Percentiles rank a stretch among this genome's conserved stretches.
phyloP scores from a whole-genome alignment of 2,797 vertebrate species.

The Liasis olivaceus region DNA sequence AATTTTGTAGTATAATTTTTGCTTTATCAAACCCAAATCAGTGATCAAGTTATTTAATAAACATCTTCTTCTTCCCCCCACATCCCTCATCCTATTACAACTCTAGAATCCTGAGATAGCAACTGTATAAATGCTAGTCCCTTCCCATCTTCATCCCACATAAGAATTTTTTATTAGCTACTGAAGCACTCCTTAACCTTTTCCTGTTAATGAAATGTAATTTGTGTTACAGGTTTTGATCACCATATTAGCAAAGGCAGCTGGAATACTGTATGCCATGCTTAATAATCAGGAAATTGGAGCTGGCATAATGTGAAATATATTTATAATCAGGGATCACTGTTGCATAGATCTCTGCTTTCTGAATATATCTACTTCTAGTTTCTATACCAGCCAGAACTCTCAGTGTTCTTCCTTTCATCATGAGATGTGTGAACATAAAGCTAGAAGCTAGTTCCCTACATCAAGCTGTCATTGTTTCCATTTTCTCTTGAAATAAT shows the following conservation, averaged over 20 bases:
- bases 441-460: not conserved
- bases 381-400: not conserved
- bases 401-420: not conserved
- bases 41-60: conserved; percentile 29
- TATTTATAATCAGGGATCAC: conserved; percentile 9
- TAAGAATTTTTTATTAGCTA: conserved; percentile 44
- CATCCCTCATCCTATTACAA: not conserved
- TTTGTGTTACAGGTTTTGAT: conserved; percentile 48
- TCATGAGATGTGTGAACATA: not conserved
- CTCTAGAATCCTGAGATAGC: conserved; percentile 48
- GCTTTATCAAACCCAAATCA: not conserved
- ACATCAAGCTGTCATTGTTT: not conserved
- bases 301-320: conserved; percentile 34
- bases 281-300: not conserved
- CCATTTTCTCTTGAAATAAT: not conserved
- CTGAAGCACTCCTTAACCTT: conserved; percentile 44
- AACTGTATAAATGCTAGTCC: conserved; percentile 41
- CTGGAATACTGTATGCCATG: conserved; percentile 30
- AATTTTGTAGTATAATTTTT: conserved; percentile 32
- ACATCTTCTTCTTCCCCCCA: not conserved
- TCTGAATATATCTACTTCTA: not conserved
- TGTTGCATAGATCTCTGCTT: not conserved
- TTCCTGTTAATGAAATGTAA: conserved; percentile 44
- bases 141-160: conserved; percentile 12
- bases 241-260: conserved; percentile 43